Conservation (phyloP, 2,797 vertebrate species). For the Microctenopoma steveboyesi region DNA sequence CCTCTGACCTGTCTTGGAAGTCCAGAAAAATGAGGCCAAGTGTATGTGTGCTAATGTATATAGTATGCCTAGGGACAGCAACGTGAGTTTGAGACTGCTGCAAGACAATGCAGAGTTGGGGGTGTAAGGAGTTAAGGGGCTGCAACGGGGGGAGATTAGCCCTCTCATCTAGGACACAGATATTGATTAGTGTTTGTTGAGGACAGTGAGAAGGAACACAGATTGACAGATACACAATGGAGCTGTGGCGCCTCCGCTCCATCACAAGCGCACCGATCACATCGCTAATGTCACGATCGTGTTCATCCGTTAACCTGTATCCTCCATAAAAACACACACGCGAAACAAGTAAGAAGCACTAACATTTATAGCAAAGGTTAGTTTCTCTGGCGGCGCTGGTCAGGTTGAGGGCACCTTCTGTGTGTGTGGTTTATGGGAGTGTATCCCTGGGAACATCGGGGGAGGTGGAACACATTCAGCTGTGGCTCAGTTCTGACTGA, state of each 20-base stretch:
- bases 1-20: slow-evolving; percentile 67
- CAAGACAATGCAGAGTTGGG: slow-evolving; percentile 69
- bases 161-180: slow-evolving; percentile 83
- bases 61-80: slow-evolving; percentile 70
- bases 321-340: not conserved
- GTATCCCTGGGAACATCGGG: slow-evolving; percentile 78
- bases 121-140: slow-evolving; percentile 54
- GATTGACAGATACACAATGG: slow-evolving; percentile 84
- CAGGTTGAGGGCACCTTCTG: slow-evolving; percentile 30
- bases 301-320: slow-evolving; percentile 54
- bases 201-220: slow-evolving; percentile 75
- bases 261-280: slow-evolving; percentile 63
- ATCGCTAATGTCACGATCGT: slow-evolving; percentile 64
- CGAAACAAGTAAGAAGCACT: not conserved
- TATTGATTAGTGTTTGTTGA: slow-evolving; percentile 85
- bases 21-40: slow-evolving; percentile 65
- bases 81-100: slow-evolving; percentile 62
- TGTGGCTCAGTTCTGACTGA: slow-evolving; percentile 82
- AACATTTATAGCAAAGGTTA: slow-evolving; percentile 8
- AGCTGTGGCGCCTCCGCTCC: slow-evolving; percentile 42
- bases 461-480: slow-evolving; percentile 64
- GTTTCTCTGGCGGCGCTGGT: slow-evolving; percentile 20
- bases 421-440: slow-evolving; percentile 64
- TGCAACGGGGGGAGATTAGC: slow-evolving; percentile 69
- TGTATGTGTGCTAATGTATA: slow-evolving; percentile 52